Evolutionary conservation across 1,140 invertebrate genomes (phyloP).

Genomic region (Dreissena polymorpha): DNA sequence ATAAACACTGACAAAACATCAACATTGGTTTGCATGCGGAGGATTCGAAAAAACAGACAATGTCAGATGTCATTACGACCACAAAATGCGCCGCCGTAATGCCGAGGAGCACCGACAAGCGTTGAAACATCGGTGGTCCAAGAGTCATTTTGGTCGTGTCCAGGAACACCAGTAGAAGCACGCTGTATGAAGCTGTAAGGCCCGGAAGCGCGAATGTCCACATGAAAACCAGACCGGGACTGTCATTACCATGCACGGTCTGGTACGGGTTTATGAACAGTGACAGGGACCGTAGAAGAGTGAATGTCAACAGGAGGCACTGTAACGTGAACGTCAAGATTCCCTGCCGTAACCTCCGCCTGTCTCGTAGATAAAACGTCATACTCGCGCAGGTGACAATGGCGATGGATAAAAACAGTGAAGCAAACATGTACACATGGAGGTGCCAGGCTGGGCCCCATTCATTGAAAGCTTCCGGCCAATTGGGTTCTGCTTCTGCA

Average conservation of each 20-base stretch:
- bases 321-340: slow-evolving; percentile 54
- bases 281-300: slow-evolving; percentile 30
- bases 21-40: slow-evolving; percentile 47
- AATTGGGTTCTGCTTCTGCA: slow-evolving; percentile 60
- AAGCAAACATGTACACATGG: slow-evolving; percentile 57
- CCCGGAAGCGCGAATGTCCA: slow-evolving; percentile 61
- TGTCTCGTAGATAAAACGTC: slow-evolving; percentile 22
- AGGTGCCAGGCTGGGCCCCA: slow-evolving; percentile 60
- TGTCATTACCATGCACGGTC: slow-evolving; percentile 4
- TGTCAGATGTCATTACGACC: slow-evolving; percentile 45
- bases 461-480: slow-evolving; percentile 39
- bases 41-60: slow-evolving; percentile 32
- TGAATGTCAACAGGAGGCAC: slow-evolving; percentile 52
- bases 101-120: slow-evolving; percentile 25
- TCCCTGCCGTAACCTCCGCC: not conserved
- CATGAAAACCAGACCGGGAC: slow-evolving; percentile 27
- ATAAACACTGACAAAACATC: slow-evolving; percentile 59
- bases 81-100: slow-evolving; percentile 53
- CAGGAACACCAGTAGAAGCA: slow-evolving; percentile 58
- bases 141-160: slow-evolving; percentile 64
- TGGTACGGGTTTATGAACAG: slow-evolving; percentile 59
- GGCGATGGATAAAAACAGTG: slow-evolving; percentile 34
- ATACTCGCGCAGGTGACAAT: slow-evolving; percentile 24
- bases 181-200: slow-evolving; percentile 58
- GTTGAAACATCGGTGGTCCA: slow-evolving; percentile 63